Evolutionary conservation across 2,797 vertebrate genomes (phyloP).

Genomic region (Buceros bicornis): DNA sequence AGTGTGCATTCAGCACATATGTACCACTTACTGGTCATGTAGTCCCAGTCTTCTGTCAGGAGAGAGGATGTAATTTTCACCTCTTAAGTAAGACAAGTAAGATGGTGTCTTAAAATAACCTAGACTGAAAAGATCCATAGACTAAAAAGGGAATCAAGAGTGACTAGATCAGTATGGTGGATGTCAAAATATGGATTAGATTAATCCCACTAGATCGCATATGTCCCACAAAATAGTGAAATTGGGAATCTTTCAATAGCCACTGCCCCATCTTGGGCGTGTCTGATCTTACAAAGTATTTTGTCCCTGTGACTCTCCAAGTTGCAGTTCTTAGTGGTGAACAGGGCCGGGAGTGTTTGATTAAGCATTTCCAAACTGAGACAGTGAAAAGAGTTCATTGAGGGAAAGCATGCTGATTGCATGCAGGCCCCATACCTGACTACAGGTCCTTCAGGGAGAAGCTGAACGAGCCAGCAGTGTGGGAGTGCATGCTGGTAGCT

Average conservation of each 20-base stretch:
- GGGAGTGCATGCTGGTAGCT: neutral
- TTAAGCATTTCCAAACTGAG: neutral
- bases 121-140: neutral
- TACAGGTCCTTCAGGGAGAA: neutral
- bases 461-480: neutral
- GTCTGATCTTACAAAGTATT: neutral
- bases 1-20: neutral
- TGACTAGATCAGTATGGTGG: neutral
- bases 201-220: neutral
- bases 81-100: neutral
- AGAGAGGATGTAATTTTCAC: neutral
- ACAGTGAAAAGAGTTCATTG: neutral
- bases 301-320: neutral
- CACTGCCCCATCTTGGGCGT: neutral
- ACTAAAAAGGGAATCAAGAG: neutral
- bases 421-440: neutral
- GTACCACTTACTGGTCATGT: neutral
- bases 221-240: neutral
- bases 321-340: neutral
- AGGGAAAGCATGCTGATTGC: neutral
- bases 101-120: neutral
- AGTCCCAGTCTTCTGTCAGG: neutral
- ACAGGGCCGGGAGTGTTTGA: neutral
- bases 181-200: neutral
- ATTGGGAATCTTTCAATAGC: neutral